Percentiles rank a stretch among this genome's conserved stretches.
Conservation (phyloP, 2,888 invertebrate species). For the Pollenia griseotomentosa region DNA sequence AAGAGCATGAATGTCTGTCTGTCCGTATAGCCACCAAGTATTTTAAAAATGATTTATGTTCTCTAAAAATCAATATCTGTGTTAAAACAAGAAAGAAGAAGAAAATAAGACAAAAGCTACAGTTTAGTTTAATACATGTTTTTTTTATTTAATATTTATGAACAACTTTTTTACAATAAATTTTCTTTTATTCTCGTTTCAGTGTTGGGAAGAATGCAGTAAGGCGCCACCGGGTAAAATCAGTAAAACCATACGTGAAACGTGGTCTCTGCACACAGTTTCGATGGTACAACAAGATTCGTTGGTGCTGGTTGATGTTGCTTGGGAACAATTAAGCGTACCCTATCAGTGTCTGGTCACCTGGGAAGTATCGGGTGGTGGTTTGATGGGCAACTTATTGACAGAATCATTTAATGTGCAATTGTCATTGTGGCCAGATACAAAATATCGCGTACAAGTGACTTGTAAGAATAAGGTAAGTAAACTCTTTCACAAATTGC, state of each 20-base stretch:
- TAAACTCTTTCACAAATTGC: neutral
- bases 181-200: conserved; percentile 66
- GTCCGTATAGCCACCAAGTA: conserved; percentile 3
- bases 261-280: conserved; percentile 81
- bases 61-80: conserved; percentile 48
- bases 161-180: neutral
- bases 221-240: conserved; percentile 80
- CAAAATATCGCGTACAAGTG: conserved; percentile 84
- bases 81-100: neutral
- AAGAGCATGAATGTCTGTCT: conserved; percentile 15
- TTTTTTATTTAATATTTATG: conserved; percentile 34
- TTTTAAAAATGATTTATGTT: conserved; percentile 61
- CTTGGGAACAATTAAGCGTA: conserved; percentile 81
- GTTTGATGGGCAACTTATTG: conserved; percentile 83
- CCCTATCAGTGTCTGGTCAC: conserved; percentile 83
- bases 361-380: conserved; percentile 84
- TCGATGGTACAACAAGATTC: conserved; percentile 83
- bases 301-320: conserved; percentile 83
- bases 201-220: conserved; percentile 84
- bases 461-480: conserved; percentile 84
- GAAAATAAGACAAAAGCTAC: conserved; percentile 21
- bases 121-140: conserved; percentile 29
- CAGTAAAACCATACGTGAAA: conserved; percentile 81
- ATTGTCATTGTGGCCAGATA: conserved; percentile 84
- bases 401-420: conserved; percentile 84